phyloP scores from a whole-genome alignment of 2,113 vertebrate genomes.

The Ia io region DNA sequence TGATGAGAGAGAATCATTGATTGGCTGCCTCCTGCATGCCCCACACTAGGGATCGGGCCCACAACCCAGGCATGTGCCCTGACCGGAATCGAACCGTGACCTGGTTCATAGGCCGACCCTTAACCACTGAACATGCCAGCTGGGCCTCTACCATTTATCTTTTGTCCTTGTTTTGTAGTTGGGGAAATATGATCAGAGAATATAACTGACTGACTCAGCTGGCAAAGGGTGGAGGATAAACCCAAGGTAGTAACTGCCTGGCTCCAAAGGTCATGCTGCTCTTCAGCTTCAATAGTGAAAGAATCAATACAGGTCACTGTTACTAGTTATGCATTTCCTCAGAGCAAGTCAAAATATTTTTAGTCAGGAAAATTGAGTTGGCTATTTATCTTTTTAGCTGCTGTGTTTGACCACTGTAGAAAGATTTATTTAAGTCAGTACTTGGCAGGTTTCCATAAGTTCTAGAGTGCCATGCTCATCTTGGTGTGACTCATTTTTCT shows the following conservation, averaged over 20 bases:
- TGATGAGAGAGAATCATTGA: too few relatives aligned
- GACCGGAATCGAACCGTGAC: too few relatives aligned
- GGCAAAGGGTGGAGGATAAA: neutral
- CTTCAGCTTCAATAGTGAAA: neutral
- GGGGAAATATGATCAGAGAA: neutral
- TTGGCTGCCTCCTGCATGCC: too few relatives aligned
- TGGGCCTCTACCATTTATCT: neutral
- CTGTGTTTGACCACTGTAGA: neutral
- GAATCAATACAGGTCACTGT: neutral
- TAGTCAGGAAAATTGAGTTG: neutral
- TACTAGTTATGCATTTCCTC: neutral
- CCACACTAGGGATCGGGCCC: too few relatives aligned
- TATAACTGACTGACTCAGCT: neutral
- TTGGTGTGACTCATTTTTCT: neutral
- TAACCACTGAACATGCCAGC: too few relatives aligned
- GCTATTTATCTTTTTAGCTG: neutral
- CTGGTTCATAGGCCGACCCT: too few relatives aligned
- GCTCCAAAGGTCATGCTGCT: neutral
- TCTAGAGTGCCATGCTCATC: neutral
- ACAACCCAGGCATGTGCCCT: too few relatives aligned
- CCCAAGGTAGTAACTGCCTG: neutral
- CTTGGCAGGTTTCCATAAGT: conserved; percentile 13
- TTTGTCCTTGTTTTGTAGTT: neutral
- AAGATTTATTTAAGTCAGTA: conserved; percentile 14
- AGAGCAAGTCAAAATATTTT: conserved; percentile 16